Base-by-base conservation (phyloP, 2,888 invertebrate genomes). In the Sphaerophoria taeniata region DNA sequence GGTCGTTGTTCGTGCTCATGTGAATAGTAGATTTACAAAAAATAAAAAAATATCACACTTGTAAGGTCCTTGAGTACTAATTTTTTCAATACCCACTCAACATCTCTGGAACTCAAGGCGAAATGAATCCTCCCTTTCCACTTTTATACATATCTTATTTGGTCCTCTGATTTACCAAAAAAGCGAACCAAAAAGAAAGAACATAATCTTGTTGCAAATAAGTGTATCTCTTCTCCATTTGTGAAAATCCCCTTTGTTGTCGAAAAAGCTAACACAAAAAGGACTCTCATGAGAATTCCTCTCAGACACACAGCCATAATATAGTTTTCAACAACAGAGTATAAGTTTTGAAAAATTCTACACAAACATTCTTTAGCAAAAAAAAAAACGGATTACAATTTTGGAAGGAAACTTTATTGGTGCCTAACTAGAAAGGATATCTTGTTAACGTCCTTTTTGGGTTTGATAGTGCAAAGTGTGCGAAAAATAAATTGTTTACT, bases 201-300 rank as follows among this genome's bases (percentile, higher is more conserved):
- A 77, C 60, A 47, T 82, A 77, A 82, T 82, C 77, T 73, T 69
- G 72, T 77, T 67, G 47, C 77, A 56, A 77, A 82, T 51, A 73
- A 82, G 60, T 77, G 67, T 82, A 82, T 82, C 82, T 69, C 16
- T 67, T 67, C 39, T 49, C 55, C 74, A 31, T 51, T 56, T 51
- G 61, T 31, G 49, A 60, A 33, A 69, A 70, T 76, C 73, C 67
- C 55, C 47, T 14, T 71, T 75, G 63, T 72, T 72, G 58, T 58
- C 56, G 70, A 24, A 24, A 70, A 74, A 60, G 70, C 51, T 36
- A 24, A 74, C 49, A 24, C 24, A 24, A 67, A 65, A 78, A 58
- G 53, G 58, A 60, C 65, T 60, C 78, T 67, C 55, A 34, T 49
- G 65, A 58, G 79, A 79, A 53, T 36, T 24, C 14, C 24, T 24